Percentiles rank a stretch among this genome's conserved stretches.
Conservation (phyloP, 2,797 vertebrate species). For the Lacerta viridis region DNA sequence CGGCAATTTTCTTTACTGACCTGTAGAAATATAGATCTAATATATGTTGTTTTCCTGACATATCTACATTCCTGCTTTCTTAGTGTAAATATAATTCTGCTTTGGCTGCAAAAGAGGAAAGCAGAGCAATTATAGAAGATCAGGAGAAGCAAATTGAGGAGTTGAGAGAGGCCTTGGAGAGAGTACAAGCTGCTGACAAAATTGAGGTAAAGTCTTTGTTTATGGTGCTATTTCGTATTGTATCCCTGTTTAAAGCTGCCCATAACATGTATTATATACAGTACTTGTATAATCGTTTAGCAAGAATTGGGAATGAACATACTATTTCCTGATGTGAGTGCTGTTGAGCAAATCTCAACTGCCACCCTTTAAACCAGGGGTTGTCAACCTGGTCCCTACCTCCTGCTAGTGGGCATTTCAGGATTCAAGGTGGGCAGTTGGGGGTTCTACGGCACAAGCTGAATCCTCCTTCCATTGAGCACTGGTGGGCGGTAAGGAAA, state of each 20-base stretch:
- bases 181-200: conserved; percentile 85
- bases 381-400: too few species aligned
- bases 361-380: background rate
- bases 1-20: background rate
- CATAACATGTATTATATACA: conserved; percentile 24
- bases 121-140: conserved; percentile 75
- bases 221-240: conserved; percentile 28
- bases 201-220: conserved; percentile 85
- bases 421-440: too few species aligned
- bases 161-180: conserved; percentile 85
- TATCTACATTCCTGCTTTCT: conserved; percentile 28
- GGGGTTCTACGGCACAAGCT: too few species aligned
- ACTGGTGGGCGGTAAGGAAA: too few species aligned
- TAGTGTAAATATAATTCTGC: conserved; percentile 87
- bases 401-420: too few species aligned
- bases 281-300: background rate
- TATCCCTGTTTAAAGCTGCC: background rate
- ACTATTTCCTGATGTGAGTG: background rate
- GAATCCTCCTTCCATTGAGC: too few species aligned
- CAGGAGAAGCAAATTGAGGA: conserved; percentile 86
- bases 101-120: conserved; percentile 86
- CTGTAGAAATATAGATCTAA: conserved; percentile 13
- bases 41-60: background rate
- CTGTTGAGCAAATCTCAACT: background rate
- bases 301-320: background rate